A percentile compares a stretch with the other conserved stretches of the same genome.
Conservation (phyloP, 2,797 vertebrate genomes). For the Dermochelys coriacea region DNA sequence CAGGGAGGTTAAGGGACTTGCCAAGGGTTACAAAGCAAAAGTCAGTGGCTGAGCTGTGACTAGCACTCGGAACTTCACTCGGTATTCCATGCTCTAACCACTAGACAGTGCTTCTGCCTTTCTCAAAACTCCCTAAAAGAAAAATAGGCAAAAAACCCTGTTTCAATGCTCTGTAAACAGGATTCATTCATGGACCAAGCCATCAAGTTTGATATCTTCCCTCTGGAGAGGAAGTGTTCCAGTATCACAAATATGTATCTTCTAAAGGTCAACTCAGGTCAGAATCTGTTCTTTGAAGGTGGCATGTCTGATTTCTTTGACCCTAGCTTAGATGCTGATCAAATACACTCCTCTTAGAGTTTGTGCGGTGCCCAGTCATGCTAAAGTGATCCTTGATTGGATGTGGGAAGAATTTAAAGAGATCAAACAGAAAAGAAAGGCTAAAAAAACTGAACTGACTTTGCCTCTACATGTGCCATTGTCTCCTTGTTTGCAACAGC, state of each 20-base stretch:
- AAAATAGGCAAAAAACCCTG: not conserved
- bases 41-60: slow-evolving; percentile 6
- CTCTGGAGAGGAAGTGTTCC: not conserved
- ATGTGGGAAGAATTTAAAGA: not conserved
- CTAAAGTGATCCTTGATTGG: fast-evolving
- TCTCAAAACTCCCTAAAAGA: slow-evolving; percentile 23
- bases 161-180: slow-evolving; percentile 15
- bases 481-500: not conserved
- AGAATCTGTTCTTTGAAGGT: not conserved
- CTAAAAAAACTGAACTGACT: not conserved
- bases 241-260: not conserved
- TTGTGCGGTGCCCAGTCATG: fast-evolving
- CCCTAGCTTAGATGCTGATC: not conserved
- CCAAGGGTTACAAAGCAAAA: slow-evolving; percentile 13
- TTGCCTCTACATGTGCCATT: not conserved
- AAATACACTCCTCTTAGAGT: not conserved
- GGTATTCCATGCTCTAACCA: not conserved
- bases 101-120: slow-evolving; percentile 16
- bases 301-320: not conserved
- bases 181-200: slow-evolving; percentile 36
- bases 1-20: slow-evolving; percentile 24
- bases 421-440: not conserved
- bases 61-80: slow-evolving; percentile 34
- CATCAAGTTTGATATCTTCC: slow-evolving; percentile 10
- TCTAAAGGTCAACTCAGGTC: not conserved